These are phyloP conservation scores for Heliconius congener DNA, from an alignment of 1,140 invertebrate genomes.

Conservation along the genomic window DNA sequence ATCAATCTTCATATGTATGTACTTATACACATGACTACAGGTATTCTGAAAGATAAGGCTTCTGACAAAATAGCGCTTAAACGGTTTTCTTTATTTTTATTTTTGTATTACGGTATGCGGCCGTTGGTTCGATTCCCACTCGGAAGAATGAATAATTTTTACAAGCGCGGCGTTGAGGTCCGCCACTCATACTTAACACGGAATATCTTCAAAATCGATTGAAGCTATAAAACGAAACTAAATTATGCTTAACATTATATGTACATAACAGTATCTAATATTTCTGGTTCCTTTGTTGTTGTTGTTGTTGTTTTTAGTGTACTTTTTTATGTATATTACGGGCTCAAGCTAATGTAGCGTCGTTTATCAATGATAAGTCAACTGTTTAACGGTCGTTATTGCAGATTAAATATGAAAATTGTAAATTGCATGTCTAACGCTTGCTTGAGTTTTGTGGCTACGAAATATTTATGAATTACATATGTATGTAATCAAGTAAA, in stretches of 20 bases:
- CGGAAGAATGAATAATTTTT: too few species aligned
- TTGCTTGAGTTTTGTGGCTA: constrained; percentile 45
- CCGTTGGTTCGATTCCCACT: too few species aligned
- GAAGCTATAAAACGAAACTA: background rate
- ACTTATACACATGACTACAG: too few species aligned
- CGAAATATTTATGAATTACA: constrained; percentile 10
- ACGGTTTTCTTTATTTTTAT: background rate
- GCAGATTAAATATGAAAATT: constrained; percentile 58
- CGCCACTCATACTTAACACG: too few species aligned
- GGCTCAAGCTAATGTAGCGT: constrained; percentile 34
- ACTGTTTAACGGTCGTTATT: constrained; percentile 55
- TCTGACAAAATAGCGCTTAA: background rate
- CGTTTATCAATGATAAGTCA: constrained; percentile 51
- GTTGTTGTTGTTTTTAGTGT: background rate
- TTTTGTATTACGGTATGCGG: too few species aligned
- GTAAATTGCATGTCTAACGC: constrained; percentile 60
- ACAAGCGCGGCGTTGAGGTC: too few species aligned
- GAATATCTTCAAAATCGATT: too few species aligned
- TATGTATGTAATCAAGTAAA: background rate
- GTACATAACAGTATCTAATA: background rate
- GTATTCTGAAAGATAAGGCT: too few species aligned
- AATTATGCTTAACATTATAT: background rate
- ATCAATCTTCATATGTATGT: constrained; percentile 17
- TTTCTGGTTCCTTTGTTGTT: background rate
- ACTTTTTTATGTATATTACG: background rate